Conservation (phyloP, 2,888 invertebrate genomes). For the Argyresthia goedartella region DNA sequence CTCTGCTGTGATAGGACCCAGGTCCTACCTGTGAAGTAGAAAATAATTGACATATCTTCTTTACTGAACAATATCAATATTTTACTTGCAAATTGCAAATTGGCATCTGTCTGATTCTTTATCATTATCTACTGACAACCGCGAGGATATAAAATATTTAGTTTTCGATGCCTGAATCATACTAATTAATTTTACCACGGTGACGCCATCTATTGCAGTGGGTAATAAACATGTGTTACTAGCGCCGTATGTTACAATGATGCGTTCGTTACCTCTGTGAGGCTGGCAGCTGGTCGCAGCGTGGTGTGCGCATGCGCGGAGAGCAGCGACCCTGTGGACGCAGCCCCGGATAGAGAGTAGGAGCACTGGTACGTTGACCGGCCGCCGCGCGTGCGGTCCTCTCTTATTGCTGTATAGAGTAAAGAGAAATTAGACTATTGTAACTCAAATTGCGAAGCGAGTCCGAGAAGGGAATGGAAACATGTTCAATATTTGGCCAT, state of each 20-base stretch:
- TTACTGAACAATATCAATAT: no score
- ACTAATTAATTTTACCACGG: no score
- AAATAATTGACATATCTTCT: background rate
- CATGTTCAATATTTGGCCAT: no score
- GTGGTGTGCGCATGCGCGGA: slow-evolving; percentile 53
- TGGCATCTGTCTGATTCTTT: no score
- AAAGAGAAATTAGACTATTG: background rate
- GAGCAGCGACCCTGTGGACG: slow-evolving; percentile 64
- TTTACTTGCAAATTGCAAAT: no score
- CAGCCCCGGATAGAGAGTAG: slow-evolving; percentile 84
- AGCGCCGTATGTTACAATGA: background rate
- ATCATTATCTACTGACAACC: no score
- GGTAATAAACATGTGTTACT: background rate
- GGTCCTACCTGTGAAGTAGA: slow-evolving; percentile 45
- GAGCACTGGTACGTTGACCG: slow-evolving; percentile 96
- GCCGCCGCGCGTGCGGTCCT: slow-evolving; percentile 95
- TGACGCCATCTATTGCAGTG: no score
- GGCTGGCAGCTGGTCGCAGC: slow-evolving; percentile 60
- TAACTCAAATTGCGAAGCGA: no score
- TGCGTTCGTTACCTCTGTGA: slow-evolving; percentile 51
- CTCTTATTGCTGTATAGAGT: slow-evolving; percentile 81
- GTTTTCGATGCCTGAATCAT: no score
- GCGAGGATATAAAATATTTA: no score
- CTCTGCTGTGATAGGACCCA: slow-evolving; percentile 55
- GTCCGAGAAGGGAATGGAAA: no score